A percentile compares a stretch with the other conserved stretches of the same genome.
Evolutionary conservation across 2,888 invertebrate genomes (phyloP).

Genomic region (Catocala fraxini): DNA sequence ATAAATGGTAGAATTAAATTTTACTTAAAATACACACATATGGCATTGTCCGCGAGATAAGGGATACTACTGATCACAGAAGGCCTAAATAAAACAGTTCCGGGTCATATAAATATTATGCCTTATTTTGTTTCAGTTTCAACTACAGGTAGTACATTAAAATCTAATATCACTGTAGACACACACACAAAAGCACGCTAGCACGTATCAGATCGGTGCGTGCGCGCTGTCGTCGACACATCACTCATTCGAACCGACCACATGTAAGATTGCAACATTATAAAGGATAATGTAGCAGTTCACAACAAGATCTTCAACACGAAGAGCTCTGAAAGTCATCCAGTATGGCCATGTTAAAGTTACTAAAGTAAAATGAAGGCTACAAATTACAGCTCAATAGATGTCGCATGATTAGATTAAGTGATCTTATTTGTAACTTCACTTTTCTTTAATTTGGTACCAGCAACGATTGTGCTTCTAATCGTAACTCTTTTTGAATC

Average conservation of each 20-base stretch:
- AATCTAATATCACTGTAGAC: slow-evolving; percentile 75
- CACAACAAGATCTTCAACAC: no score
- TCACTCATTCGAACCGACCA: slow-evolving; percentile 6
- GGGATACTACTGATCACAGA: slow-evolving; percentile 21
- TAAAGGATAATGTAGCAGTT: no score
- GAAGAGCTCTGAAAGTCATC: neutral
- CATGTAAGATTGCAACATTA: slow-evolving; percentile 10
- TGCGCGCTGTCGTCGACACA: slow-evolving; percentile 28
- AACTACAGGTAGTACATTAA: slow-evolving; percentile 55
- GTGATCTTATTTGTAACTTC: no score
- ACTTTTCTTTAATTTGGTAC: no score
- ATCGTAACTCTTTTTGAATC: no score
- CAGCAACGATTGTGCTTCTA: no score
- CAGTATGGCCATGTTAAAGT: neutral
- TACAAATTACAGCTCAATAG: no score
- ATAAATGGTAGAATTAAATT: slow-evolving; percentile 23
- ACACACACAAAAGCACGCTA: slow-evolving; percentile 72
- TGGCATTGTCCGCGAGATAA: slow-evolving; percentile 39
- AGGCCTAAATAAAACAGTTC: slow-evolving; percentile 47
- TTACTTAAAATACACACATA: slow-evolving; percentile 31
- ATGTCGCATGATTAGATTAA: no score
- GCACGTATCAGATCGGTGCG: slow-evolving; percentile 53
- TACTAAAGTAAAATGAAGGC: no score
- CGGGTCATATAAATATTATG: slow-evolving; percentile 47
- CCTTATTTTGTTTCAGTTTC: slow-evolving; percentile 47